Evolutionary conservation across 2,797 vertebrate genomes (phyloP).

Genomic region (Threskiornis aethiopicus): DNA sequence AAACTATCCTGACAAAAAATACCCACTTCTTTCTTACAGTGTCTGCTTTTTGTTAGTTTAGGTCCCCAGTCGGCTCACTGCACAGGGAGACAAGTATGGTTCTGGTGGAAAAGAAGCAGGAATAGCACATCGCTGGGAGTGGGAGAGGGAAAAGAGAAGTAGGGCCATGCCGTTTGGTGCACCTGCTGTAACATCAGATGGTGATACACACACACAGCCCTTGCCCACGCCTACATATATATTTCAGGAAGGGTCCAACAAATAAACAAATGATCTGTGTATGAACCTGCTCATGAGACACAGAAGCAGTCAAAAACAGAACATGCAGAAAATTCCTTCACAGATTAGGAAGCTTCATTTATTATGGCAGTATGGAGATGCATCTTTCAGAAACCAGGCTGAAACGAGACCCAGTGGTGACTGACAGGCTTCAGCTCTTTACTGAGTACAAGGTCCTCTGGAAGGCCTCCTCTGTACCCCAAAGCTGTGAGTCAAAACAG

Average conservation of each 20-base stretch:
- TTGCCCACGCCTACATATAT: neutral
- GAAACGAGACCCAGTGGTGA: neutral
- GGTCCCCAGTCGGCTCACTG: neutral
- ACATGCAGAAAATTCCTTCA: neutral
- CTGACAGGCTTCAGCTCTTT: neutral
- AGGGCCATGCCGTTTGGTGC: neutral
- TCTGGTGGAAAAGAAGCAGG: neutral
- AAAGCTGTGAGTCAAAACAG: neutral
- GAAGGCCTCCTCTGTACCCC: neutral
- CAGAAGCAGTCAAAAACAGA: neutral
- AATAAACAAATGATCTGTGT: neutral
- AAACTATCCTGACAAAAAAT: neutral
- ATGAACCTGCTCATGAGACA: neutral
- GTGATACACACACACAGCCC: neutral
- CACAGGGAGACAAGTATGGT: neutral
- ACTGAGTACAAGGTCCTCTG: neutral
- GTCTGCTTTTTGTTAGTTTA: neutral
- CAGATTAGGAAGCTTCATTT: neutral
- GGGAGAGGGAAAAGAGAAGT: neutral
- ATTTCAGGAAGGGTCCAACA: neutral
- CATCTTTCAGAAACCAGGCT: neutral
- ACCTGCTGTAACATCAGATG: neutral
- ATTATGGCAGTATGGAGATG: neutral
- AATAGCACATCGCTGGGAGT: fast-evolving
- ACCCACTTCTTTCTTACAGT: neutral